A percentile compares a stretch with the other conserved stretches of the same genome.
Conservation (phyloP, 2,888 invertebrate species). For the Mesochorus sp. region DNA sequence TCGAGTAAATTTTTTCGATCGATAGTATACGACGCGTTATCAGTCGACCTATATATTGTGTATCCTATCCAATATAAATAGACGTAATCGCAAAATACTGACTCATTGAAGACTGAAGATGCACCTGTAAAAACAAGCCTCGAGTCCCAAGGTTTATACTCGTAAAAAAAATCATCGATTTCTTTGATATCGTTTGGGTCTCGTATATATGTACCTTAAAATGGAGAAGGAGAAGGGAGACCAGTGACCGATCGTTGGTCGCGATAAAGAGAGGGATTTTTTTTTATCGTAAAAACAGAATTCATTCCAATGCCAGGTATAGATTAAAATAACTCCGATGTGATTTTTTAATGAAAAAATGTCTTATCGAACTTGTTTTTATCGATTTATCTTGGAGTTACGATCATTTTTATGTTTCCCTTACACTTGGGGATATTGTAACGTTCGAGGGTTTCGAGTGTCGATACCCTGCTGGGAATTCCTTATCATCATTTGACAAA, state of each 20-base stretch:
- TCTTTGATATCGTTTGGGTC: too few species aligned
- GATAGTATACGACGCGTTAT: slow-evolving; percentile 12
- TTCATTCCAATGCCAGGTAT: background rate
- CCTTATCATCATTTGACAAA: too few species aligned
- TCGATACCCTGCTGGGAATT: too few species aligned
- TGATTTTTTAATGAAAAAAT: background rate
- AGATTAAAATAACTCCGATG: background rate
- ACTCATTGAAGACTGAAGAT: background rate
- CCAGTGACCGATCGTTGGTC: background rate
- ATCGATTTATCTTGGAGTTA: background rate
- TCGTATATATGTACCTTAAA: too few species aligned
- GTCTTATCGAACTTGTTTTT: background rate
- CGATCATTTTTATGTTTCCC: too few species aligned
- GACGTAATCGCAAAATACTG: background rate
- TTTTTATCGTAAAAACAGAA: background rate
- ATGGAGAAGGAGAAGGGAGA: background rate
- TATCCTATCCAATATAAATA: background rate
- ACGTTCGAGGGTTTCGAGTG: too few species aligned
- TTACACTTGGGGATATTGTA: too few species aligned
- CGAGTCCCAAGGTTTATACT: too few species aligned
- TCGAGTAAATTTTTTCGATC: slow-evolving; percentile 6
- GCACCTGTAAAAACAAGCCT: background rate
- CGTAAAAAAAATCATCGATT: too few species aligned
- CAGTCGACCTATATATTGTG: slow-evolving; percentile 12
- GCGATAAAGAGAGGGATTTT: background rate